Evolutionary conservation across 2,888 invertebrate species (phyloP).

Genomic region (Homarus gammarus): DNA sequence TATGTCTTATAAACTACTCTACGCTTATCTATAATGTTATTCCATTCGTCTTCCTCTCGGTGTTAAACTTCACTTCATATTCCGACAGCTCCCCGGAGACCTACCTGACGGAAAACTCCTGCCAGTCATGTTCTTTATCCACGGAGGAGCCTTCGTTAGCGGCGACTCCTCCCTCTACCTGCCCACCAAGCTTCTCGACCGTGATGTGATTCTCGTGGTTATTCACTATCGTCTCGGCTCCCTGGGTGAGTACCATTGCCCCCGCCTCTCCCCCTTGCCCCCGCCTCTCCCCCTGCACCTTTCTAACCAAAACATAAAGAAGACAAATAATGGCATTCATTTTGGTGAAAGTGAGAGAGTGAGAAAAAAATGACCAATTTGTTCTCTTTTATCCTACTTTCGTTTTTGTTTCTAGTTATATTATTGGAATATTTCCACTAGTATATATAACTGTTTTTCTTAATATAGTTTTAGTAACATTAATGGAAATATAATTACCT

Average conservation of each 20-base stretch:
- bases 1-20: neutral
- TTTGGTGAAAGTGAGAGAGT: too few relatives aligned
- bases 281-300: too few relatives aligned
- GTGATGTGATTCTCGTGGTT: conserved; percentile 77
- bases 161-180: conserved; percentile 73
- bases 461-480: too few relatives aligned
- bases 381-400: too few relatives aligned
- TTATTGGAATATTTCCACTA: too few relatives aligned
- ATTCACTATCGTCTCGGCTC: conserved; percentile 76
- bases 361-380: too few relatives aligned
- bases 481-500: too few relatives aligned
- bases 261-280: too few relatives aligned
- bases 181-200: conserved; percentile 75
- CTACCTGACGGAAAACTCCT: neutral
- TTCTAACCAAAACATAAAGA: too few relatives aligned
- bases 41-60: neutral
- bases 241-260: conserved; percentile 74
- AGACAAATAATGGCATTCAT: too few relatives aligned
- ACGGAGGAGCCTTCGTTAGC: conserved; percentile 77
- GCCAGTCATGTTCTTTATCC: conserved; percentile 77
- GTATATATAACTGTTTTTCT: too few relatives aligned
- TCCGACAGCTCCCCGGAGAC: conserved; percentile 22
- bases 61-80: neutral
- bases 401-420: too few relatives aligned
- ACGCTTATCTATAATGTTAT: neutral